phyloP scores from a whole-genome alignment of 1,140 invertebrate species.

The Drosophila lowei region DNA sequence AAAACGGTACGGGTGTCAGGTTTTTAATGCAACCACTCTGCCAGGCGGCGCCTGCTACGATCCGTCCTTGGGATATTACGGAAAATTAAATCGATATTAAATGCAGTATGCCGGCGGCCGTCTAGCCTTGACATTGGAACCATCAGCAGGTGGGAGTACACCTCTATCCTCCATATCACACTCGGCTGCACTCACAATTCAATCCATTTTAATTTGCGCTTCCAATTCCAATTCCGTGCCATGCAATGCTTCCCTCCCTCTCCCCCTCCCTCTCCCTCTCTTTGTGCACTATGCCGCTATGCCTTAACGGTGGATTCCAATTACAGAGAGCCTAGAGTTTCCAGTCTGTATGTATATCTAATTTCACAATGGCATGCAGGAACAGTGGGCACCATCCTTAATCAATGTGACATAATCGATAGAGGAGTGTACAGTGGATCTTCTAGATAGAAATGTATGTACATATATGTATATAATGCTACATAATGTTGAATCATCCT shows the following conservation, averaged over 20 bases:
- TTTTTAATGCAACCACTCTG: constrained; percentile 1
- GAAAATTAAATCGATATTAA: constrained; percentile 72
- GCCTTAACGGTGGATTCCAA: constrained; percentile 31
- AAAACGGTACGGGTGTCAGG: constrained; percentile 2
- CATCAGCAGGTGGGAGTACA: constrained; percentile 4
- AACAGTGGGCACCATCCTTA: too few species aligned
- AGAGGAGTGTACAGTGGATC: too few species aligned
- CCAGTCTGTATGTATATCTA: constrained; percentile 18
- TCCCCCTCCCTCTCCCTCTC: not conserved
- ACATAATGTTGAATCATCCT: too few species aligned
- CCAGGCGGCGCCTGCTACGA: too few species aligned
- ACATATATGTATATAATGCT: too few species aligned
- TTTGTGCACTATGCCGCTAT: not conserved
- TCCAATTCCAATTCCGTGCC: constrained; percentile 37
- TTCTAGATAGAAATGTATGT: too few species aligned
- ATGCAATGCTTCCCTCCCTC: constrained; percentile 15
- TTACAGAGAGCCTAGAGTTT: constrained; percentile 21
- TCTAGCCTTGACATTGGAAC: constrained; percentile 30
- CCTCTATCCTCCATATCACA: constrained; percentile 6
- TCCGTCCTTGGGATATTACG: constrained; percentile 32
- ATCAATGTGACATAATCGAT: too few species aligned
- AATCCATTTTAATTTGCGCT: constrained; percentile 27
- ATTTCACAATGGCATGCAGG: constrained; percentile 10
- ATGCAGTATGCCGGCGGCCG: constrained; percentile 43
- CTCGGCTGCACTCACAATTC: constrained; percentile 27